Base-by-base conservation (phyloP, 1,140 invertebrate species). In the Zaprionus ghesquierei region DNA sequence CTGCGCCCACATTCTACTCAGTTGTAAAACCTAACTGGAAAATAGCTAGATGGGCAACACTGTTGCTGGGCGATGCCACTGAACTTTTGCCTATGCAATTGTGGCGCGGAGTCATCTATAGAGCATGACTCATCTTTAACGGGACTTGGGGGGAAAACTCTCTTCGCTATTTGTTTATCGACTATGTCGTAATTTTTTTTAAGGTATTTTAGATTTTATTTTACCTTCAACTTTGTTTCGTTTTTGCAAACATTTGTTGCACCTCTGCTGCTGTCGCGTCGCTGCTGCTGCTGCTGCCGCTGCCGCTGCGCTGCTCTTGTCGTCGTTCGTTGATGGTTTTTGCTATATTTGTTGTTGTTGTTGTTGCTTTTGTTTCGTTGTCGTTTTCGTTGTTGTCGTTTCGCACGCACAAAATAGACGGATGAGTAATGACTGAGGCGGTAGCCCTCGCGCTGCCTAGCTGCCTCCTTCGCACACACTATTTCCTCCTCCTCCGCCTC, bases 221-320 rank as follows among this genome's bases (percentile, higher is more conserved):
- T 86, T 51, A 89, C 75, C 75, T 87, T 79, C 54, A 79, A 63
- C 62, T 87, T 60, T 63, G 62, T 49, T 78, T 9, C 59, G 64
- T 75, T 74, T 76, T 62, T 62, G 69, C 84, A 82, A 87, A 79
- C 82, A 87, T 87, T 87, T 87, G 82, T 87, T 87, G 82, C 72
- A 55, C 72, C 64, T 69, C 31, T 62, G 76, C 44, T 66, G 64
- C 31, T 44, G 69, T 46, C 66, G 61, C 53, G 69, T 46, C 66
- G 61, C 63, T 81, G 35, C n/a, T n/a, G n/a, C 13, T 38, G 35
- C 35, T 38, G n/a, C n/a, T 41, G 13, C 3, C 66, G 77, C 59
- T 75, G 61, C 59, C 49, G 38, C 15, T 46, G 27, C 13, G n/a
- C n/a, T n/a, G n/a, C n/a, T n/a, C n/a, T 63, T 64, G 76, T 50